Evolutionary conservation across 2,888 invertebrate genomes (phyloP), one percentile per base, ranked within the genome.

Genomic region (Caenorhabditis becei): DNA sequence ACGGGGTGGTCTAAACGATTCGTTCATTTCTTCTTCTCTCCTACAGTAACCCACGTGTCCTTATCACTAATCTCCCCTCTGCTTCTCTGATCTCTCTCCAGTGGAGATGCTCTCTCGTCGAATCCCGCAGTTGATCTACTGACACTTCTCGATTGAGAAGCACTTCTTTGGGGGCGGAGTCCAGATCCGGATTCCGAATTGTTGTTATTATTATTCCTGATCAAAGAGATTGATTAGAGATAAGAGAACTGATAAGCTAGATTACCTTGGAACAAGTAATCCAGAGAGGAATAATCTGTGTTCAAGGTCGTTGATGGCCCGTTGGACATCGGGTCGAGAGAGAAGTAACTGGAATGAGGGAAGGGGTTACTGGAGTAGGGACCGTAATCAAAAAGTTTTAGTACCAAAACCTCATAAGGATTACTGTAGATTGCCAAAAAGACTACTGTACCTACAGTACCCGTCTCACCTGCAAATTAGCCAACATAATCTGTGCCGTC

Each of bases 401-500:
- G n/a, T n/a, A n/a, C n/a, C n/a, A n/a, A n/a, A n/a, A n/a, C n/a
- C n/a, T n/a, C n/a, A n/a, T n/a, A n/a, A n/a, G n/a, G n/a, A n/a
- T n/a, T n/a, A n/a, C n/a, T n/a, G n/a, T n/a, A n/a, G n/a, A n/a
- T n/a, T n/a, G n/a, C n/a, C n/a, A 47, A 7, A 47, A 47, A 18
- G 14, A 41, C 14, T 41, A 41, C 14, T 14, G 8, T 14, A 7
- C 11, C 41, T 41, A 41, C 41, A 41, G 41, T 41, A 11, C 14
- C 14, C 41, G 14, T 2, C 41, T 41, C 24, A 85, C 85, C 75
- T 85, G 85, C 47, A 86, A 24, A 66, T 96, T 96, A 14, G 94
- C 94, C 91, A 95, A 95, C 77, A 98, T 93, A 91, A 96, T 94
- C 81, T 95, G 94, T 0, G 97, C 97, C 23, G 97, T 97, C 91